phyloP scores from a whole-genome alignment of 30 jellyfish, hydroid and myxozoan species.

The Pseudorhiza aurosa region DNA sequence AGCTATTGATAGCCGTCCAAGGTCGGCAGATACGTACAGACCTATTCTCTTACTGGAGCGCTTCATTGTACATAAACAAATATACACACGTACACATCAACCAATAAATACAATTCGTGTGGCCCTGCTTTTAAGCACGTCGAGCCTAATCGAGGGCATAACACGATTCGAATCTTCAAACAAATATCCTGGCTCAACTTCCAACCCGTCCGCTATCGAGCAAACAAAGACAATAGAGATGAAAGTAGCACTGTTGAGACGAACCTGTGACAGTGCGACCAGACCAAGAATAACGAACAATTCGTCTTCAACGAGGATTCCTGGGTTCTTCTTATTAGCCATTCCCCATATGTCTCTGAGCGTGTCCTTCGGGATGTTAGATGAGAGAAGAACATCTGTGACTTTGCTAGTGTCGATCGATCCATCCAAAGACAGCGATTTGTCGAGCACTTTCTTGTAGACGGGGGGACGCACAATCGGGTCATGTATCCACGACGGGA shows the following conservation, averaged over 20 bases:
- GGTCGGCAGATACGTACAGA: no score
- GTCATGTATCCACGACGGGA: constrained; percentile 63
- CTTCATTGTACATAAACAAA: no score
- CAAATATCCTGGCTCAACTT: no score
- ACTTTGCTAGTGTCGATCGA: constrained; percentile 40
- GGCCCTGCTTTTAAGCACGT: no score
- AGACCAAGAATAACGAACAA: constrained; percentile 67
- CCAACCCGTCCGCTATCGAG: no score
- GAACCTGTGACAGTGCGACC: constrained; percentile 76
- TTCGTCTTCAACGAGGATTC: constrained; percentile 63
- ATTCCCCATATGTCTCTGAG: constrained; percentile 66
- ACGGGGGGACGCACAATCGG: constrained; percentile 41
- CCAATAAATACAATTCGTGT: no score
- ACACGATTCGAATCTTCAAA: no score
- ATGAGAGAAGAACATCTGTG: constrained; percentile 40
- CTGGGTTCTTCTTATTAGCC: constrained; percentile 68
- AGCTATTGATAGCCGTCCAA: no score
- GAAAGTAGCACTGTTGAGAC: background rate
- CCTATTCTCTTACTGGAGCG: no score
- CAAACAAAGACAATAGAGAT: background rate
- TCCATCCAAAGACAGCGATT: constrained; percentile 57
- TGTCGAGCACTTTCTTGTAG: constrained; percentile 50
- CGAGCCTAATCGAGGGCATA: no score
- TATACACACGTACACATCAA: no score
- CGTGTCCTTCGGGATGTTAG: constrained; percentile 55